Evolutionary conservation across 2,113 vertebrate genomes (phyloP).

Genomic region (Perognathus longimembris): DNA sequence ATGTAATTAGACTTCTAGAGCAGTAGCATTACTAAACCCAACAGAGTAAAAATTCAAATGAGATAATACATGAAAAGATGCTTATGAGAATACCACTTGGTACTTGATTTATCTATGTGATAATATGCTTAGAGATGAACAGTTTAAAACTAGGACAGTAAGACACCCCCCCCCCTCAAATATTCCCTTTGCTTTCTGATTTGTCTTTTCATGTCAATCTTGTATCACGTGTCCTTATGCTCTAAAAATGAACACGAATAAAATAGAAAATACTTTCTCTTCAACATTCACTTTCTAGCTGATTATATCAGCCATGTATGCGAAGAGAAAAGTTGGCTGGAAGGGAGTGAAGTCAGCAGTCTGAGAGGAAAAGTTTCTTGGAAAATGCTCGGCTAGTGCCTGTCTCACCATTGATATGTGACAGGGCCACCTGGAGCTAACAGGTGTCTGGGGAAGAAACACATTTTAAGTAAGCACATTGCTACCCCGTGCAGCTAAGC

Average conservation of each 20-base stretch:
- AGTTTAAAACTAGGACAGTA: background rate
- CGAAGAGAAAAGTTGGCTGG: background rate
- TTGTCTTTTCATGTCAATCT: background rate
- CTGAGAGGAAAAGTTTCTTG: background rate
- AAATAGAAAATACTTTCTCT: background rate
- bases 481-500: background rate
- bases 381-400: background rate
- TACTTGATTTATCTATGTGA: background rate
- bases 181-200: background rate
- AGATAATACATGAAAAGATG: background rate
- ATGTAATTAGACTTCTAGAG: background rate
- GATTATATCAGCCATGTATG: background rate
- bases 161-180: too few species aligned
- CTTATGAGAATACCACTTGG: background rate
- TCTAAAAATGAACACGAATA: too few species aligned
- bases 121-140: background rate
- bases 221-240: background rate
- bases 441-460: background rate
- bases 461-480: background rate
- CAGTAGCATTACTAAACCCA: conserved; percentile 1
- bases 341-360: background rate
- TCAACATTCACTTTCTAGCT: background rate
- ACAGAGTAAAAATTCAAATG: background rate
- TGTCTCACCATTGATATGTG: background rate
- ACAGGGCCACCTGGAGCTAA: too few species aligned